These are phyloP conservation scores for Lasioglossum figueresi DNA, from an alignment of 2,888 invertebrate genomes.

Conservation along the genomic window DNA sequence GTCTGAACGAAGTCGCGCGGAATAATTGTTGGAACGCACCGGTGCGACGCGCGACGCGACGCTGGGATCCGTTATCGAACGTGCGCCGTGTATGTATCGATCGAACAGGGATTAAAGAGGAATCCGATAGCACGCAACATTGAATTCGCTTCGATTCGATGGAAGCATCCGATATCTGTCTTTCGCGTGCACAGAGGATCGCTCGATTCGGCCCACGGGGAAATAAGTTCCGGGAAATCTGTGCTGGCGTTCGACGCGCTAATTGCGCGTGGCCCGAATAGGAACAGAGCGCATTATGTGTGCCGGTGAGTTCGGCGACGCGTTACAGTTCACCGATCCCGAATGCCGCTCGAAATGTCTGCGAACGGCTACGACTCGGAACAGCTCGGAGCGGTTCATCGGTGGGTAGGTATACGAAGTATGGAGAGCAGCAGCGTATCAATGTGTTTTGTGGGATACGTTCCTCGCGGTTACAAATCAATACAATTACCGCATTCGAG, in stretches of 20 bases:
- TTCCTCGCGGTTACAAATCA: constrained; percentile 50
- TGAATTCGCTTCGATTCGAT: constrained; percentile 5
- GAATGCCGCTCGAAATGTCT: constrained; percentile 44
- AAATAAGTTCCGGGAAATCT: constrained; percentile 1
- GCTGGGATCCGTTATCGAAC: background rate
- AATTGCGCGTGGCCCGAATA: constrained; percentile 15
- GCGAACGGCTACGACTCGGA: background rate
- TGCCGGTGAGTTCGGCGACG: constrained; percentile 14
- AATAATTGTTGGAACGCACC: constrained; percentile 1
- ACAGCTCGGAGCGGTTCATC: background rate
- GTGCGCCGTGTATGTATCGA: background rate
- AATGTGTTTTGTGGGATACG: constrained; percentile 17
- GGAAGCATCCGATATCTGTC: background rate
- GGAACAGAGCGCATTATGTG: constrained; percentile 16
- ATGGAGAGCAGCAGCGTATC: background rate
- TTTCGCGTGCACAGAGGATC: background rate
- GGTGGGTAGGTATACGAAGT: background rate
- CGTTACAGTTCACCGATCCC: constrained; percentile 36
- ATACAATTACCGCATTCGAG: constrained; percentile 62
- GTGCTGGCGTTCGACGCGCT: background rate
- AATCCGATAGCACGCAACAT: constrained; percentile 5
- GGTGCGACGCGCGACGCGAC: background rate
- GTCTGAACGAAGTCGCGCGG: constrained; percentile 15
- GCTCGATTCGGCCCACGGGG: constrained; percentile 9
- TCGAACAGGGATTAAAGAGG: background rate